Percentiles rank a stretch among this genome's conserved stretches.
These are phyloP conservation scores for Hirudo medicinalis DNA, from an alignment of 1,140 invertebrate species.

Conservation along the genomic window DNA sequence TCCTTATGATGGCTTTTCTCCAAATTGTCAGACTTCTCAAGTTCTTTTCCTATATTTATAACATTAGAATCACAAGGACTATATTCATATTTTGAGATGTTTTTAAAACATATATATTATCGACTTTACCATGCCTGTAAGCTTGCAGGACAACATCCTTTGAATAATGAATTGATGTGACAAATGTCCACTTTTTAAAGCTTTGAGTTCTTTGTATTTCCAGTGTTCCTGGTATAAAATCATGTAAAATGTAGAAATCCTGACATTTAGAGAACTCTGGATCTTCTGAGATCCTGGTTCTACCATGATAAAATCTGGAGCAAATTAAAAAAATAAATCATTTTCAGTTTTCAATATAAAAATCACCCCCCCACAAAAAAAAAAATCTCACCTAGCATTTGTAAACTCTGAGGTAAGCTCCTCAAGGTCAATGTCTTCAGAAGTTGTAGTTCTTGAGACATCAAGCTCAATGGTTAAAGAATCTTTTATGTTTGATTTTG, in stretches of 20 bases:
- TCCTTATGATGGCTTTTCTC: background rate
- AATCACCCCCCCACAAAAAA: background rate
- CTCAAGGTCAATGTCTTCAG: background rate
- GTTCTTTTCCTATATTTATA: background rate
- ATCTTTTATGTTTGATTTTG: background rate
- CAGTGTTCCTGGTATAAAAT: background rate
- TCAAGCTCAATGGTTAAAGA: background rate
- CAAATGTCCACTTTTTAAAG: background rate
- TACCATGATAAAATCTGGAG: background rate
- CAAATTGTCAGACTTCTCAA: background rate
- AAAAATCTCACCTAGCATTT: background rate
- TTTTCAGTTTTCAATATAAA: background rate
- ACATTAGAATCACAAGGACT: background rate
- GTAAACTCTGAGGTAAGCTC: background rate
- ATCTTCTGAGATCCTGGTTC: background rate
- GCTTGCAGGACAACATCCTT: slow-evolving; percentile 4
- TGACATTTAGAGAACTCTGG: background rate
- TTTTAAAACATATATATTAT: background rate
- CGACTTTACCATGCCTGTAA: background rate
- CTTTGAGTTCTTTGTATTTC: background rate
- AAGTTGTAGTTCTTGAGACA: background rate
- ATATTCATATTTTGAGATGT: background rate
- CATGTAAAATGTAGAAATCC: background rate
- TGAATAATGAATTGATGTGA: slow-evolving; percentile 8
- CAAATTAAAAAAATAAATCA: background rate